A percentile compares a stretch with the other conserved stretches of the same genome.
phyloP scores from a whole-genome alignment of 2,797 vertebrate species.

The Sebastes matsubarae region DNA sequence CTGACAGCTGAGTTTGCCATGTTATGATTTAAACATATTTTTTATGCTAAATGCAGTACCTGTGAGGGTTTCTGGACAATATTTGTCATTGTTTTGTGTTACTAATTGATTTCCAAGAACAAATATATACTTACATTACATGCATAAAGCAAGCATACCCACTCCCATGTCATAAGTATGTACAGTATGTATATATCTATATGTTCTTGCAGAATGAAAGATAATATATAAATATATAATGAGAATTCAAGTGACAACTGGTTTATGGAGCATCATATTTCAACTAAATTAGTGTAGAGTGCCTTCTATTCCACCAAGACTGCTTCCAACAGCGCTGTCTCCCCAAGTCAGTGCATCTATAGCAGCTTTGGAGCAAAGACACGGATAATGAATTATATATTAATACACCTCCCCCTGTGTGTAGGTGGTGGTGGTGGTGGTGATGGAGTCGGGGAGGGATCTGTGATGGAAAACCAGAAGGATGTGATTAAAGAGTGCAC shows the following conservation, averaged over 20 bases:
- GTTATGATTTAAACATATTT: too few relatives aligned
- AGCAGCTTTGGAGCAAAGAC: constrained; percentile 43
- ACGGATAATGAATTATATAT: constrained; percentile 49
- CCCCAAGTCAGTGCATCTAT: constrained; percentile 5
- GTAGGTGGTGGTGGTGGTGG: constrained; percentile 19
- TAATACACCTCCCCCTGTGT: constrained; percentile 34
- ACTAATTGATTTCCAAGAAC: too few relatives aligned
- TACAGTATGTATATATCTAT: background rate
- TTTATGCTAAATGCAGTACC: too few relatives aligned
- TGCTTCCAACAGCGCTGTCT: background rate
- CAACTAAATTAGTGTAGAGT: constrained; percentile 30
- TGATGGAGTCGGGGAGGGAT: background rate
- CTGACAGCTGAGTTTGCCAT: too few relatives aligned
- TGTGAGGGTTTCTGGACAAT: too few relatives aligned
- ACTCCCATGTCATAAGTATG: too few relatives aligned
- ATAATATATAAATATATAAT: background rate
- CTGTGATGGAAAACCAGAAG: constrained; percentile 37
- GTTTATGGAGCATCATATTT: background rate
- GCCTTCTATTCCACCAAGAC: constrained; percentile 1
- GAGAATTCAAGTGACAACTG: background rate
- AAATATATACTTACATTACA: background rate
- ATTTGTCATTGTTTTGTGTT: too few relatives aligned
- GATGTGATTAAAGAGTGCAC: constrained; percentile 32
- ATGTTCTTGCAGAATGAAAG: background rate
- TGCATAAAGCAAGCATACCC: too few relatives aligned